Base-by-base conservation (phyloP, 2,888 invertebrate genomes). In the Mechanitis messenoides region DNA sequence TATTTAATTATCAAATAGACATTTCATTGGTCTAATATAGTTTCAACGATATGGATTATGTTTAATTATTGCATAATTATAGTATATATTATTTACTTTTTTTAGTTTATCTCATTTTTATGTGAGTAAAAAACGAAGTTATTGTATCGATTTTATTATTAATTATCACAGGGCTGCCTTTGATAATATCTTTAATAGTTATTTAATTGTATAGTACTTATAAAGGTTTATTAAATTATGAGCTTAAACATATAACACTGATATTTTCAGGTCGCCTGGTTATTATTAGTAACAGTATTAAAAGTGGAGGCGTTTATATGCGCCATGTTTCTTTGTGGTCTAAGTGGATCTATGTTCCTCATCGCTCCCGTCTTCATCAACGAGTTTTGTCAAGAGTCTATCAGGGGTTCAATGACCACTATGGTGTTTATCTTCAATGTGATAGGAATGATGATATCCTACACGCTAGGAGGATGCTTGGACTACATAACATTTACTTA, bases 381-480 rank as follows among this genome's bases (percentile, higher is more conserved):
- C 35, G 88, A 88, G 67, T 76, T 85, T 38, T 80, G 82, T 60
- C 78, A 85, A 57, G 82, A 86, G 56, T 81, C 80, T 2, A 79
- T 87, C 33, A 70, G 87, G 33, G 88, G 87, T 0, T 72, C 75
- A 2, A 74, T 87, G 78, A 79, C 81, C 0, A 75, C 85, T 1
- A 73, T 76, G 0, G 65, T 77, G 0, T 73, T 84, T 62, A 72
- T 81, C 6, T 81, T 83, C 67, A 80, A 78, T 42, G 75, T 75
- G 0, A 47, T 84, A 0, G 88, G 88, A 0, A 74, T 80, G 71
- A 69, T 87, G n/a, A 12, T 83, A 0, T 83, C 85, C 0, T 86
- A 85, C 60, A 46, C 82, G 0, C 55, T 84, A 3, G 86, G 87
- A 2, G 84, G 85, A 0, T 72, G 68, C 3, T 55, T 85, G 55